These are phyloP conservation scores for Ptychodera flava DNA, from an alignment of 35 echinoderm and acorn worm genomes.

Conservation along the genomic window DNA sequence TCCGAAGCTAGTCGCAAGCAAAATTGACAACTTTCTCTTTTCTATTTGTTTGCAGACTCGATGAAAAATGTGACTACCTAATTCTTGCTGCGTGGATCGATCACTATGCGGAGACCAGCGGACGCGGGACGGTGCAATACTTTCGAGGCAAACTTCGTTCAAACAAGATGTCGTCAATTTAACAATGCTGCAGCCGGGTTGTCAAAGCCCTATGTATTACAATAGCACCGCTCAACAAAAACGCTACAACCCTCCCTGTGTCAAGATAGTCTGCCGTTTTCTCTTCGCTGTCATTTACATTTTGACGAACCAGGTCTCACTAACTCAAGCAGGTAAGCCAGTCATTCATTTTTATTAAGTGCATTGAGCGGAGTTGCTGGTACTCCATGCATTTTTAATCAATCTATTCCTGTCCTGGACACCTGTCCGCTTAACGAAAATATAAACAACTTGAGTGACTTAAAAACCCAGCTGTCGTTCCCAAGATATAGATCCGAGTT, in stretches of 20 bases:
- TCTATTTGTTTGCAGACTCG: too few relatives aligned
- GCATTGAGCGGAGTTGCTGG: too few relatives aligned
- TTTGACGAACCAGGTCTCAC: not conserved
- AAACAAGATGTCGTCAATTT: not conserved
- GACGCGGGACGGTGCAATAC: not conserved
- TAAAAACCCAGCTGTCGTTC: too few relatives aligned
- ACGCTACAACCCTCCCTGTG: not conserved
- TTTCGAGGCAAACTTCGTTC: not conserved
- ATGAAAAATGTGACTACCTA: not conserved
- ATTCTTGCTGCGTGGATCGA: not conserved
- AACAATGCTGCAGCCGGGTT: not conserved
- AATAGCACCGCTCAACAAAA: not conserved
- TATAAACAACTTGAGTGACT: too few relatives aligned
- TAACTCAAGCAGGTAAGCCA: not conserved
- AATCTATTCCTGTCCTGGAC: too few relatives aligned
- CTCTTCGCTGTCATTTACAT: not conserved
- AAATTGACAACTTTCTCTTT: too few relatives aligned
- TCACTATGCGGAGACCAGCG: not conserved
- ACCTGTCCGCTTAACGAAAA: too few relatives aligned
- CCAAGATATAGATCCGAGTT: too few relatives aligned
- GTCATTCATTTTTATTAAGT: too few relatives aligned
- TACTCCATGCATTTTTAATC: too few relatives aligned
- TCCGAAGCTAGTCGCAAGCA: too few relatives aligned
- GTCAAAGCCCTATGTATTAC: not conserved
- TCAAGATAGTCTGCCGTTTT: not conserved